A percentile compares a stretch with the other conserved stretches of the same genome.
Conservation (phyloP, 1,140 invertebrate genomes). For the Camponotus floridanus region DNA sequence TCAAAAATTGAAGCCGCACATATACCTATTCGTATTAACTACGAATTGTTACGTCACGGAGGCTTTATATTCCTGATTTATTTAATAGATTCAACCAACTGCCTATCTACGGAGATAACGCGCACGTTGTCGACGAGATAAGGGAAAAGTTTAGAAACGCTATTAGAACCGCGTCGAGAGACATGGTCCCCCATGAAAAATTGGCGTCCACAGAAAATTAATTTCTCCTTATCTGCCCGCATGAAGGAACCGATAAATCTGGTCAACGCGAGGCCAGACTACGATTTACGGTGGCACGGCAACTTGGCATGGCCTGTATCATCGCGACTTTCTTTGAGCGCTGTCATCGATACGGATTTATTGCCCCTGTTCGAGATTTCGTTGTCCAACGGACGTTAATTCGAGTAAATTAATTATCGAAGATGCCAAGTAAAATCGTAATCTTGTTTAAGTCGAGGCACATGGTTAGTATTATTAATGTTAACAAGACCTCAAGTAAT, state of each 20-base stretch:
- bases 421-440: background rate
- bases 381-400: conserved; percentile 39
- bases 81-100: conserved; percentile 43
- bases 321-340: conserved; percentile 61
- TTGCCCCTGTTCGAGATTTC: conserved; percentile 20
- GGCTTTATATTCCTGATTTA: background rate
- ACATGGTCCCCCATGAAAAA: conserved; percentile 65
- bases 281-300: conserved; percentile 64
- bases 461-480: background rate
- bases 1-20: background rate
- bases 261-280: conserved; percentile 60
- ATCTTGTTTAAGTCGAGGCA: background rate
- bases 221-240: conserved; percentile 71
- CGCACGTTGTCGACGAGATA: conserved; percentile 13
- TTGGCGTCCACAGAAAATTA: conserved; percentile 72
- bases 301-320: conserved; percentile 56
- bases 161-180: conserved; percentile 59
- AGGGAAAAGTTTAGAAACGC: conserved; percentile 29
- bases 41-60: background rate
- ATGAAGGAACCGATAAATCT: conserved; percentile 69
- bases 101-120: conserved; percentile 23
- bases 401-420: conserved; percentile 44
- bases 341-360: conserved; percentile 68
- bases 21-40: background rate
- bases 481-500: background rate